Evolutionary conservation across 1,140 invertebrate genomes (phyloP).

Genomic region (Drosophila suzukii): DNA sequence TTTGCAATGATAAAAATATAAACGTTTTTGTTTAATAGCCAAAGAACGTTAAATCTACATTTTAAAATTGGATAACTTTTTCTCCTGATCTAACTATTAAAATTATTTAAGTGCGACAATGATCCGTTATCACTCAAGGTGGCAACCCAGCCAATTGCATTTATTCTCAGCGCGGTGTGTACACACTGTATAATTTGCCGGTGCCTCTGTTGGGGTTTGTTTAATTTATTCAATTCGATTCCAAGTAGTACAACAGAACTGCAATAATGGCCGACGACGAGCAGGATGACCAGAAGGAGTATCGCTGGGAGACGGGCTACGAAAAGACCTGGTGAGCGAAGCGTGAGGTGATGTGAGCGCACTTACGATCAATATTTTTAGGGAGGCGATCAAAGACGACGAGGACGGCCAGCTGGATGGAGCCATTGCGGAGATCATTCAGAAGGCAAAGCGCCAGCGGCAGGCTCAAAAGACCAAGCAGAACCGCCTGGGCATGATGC

Average conservation of each 20-base stretch:
- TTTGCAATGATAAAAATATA: neutral
- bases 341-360: neutral
- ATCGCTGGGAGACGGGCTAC: slow-evolving; percentile 98
- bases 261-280: slow-evolving; percentile 87
- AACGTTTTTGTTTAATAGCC: neutral
- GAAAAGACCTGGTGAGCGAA: slow-evolving; percentile 95
- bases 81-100: neutral
- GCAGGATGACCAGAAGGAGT: slow-evolving; percentile 95
- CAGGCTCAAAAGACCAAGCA: slow-evolving; percentile 89
- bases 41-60: neutral
- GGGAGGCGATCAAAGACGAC: slow-evolving; percentile 98
- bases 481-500: slow-evolving; percentile 96
- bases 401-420: slow-evolving; percentile 95
- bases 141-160: slow-evolving; percentile 1
- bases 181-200: slow-evolving; percentile 40
- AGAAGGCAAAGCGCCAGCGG: slow-evolving; percentile 93
- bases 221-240: neutral
- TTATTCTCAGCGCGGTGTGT: slow-evolving; percentile 3
- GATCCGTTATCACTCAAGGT: neutral
- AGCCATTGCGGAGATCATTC: slow-evolving; percentile 95
- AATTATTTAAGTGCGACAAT: neutral
- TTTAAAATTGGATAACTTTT: neutral
- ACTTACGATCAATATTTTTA: slow-evolving; percentile 74
- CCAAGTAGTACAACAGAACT: neutral
- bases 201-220: slow-evolving; percentile 4